phyloP scores from a whole-genome alignment of 2,888 invertebrate species.

The Polyommatus iphigenia region DNA sequence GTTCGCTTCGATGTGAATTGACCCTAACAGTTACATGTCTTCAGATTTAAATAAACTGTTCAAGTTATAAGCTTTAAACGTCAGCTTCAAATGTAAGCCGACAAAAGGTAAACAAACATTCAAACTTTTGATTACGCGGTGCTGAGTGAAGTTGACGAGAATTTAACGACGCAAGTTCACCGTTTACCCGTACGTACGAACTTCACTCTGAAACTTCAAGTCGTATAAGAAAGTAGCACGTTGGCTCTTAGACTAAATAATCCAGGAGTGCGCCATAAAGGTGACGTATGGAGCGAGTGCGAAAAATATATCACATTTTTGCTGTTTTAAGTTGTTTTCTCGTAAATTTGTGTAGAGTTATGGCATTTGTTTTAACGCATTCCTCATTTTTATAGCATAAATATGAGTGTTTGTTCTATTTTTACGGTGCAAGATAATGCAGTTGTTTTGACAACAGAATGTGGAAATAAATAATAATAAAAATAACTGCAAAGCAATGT shows the following conservation, averaged over 20 bases:
- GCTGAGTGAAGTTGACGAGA: constrained; percentile 21
- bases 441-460: neutral
- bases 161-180: constrained; percentile 22
- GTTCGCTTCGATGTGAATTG: no score
- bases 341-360: neutral
- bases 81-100: neutral
- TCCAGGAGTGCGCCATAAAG: neutral
- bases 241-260: constrained; percentile 19
- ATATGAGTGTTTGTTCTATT: neutral
- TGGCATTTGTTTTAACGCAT: neutral
- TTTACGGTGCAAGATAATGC: neutral
- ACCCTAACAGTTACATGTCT: neutral
- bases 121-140: neutral
- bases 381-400: neutral
- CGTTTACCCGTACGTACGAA: neutral
- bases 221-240: constrained; percentile 2
- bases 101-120: constrained; percentile 3
- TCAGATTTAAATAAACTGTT: neutral
- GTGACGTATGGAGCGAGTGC: constrained; percentile 11
- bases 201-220: constrained; percentile 20
- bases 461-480: neutral
- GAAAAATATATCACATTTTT: constrained; percentile 9
- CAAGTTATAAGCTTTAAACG: neutral
- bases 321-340: constrained; percentile 2
- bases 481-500: no score